Evolutionary conservation across 2,888 invertebrate species (phyloP), one percentile per base, ranked within the genome.

Genomic region (Rhogogaster chlorosoma): DNA sequence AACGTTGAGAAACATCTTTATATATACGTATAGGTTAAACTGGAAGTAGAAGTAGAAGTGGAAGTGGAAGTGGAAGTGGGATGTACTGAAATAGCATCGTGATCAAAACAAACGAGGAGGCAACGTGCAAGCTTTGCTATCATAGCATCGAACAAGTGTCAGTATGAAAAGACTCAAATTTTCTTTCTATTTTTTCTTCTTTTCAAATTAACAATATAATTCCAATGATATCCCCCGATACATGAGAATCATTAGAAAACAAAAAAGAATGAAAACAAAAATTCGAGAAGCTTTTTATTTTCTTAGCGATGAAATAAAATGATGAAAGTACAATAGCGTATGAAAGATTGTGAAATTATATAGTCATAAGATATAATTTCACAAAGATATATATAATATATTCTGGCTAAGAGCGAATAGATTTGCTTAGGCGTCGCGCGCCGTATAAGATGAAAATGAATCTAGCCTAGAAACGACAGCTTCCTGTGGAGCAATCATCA

Each of bases 401-500:
- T 53, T 12, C 9, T 12, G 42, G 10, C 26, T 29, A 70, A 75
- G 12, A 10, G 75, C 5, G 49, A 77, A 32, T 53, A 29, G 49
- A 53, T 53, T 77, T 77, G 45, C 12, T 29, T n/a, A 77, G 77
- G 29, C 77, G 77, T 53, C 26, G 49, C 9, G 26, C 80, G 10
- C 42, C 80, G 29, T 61, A 64, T 64, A 80, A 61, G 80, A 61
- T 38, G 61, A 64, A 80, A 80, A 61, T 80, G 22, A 61, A 64
- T 57, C 61, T 61, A 80, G 64, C 61, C 80, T 80, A 57, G 80
- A 80, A 80, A 80, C 64, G 57, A 61, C 61, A 61, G 61, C 64
- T 80, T 80, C 80, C 80, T 80, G 80, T 80, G 80, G 57, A 57
- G 80, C 80, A 80, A 80, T 64, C 45, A 80, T 80, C 57, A 38